phyloP scores from a whole-genome alignment of 2,888 invertebrate species.

The Dicycla oo region DNA sequence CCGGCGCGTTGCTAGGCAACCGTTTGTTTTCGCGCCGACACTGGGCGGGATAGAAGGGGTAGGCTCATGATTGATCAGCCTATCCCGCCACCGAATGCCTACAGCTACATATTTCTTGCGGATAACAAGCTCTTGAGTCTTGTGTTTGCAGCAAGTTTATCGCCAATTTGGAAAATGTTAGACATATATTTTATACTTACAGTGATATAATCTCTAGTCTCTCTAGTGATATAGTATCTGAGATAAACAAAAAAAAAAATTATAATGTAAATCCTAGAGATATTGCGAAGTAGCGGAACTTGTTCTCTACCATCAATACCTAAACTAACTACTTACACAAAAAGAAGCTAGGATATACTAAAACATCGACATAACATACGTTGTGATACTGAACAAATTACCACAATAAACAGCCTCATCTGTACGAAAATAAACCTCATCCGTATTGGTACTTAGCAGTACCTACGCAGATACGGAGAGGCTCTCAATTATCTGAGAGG shows the following conservation, averaged over 20 bases:
- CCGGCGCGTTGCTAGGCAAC: conserved; percentile 85
- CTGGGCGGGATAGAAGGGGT: conserved; percentile 90
- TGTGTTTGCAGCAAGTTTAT: conserved; percentile 65
- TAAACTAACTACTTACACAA: conserved; percentile 15
- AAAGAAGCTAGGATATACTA: conserved; percentile 13
- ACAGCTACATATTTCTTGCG: conserved; percentile 77
- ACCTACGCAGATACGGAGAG: conserved; percentile 40
- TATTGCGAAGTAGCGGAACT: not conserved
- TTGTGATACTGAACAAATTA: conserved; percentile 37
- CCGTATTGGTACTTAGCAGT: conserved; percentile 47
- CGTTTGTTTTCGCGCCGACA: conserved; percentile 88
- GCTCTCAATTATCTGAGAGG: conserved; percentile 60
- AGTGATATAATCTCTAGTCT: not conserved
- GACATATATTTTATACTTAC: conserved; percentile 24
- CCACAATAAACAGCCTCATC: conserved; percentile 46
- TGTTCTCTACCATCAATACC: not conserved
- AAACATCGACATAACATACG: conserved; percentile 21
- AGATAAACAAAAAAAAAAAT: not conserved
- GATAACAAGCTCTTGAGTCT: conserved; percentile 70
- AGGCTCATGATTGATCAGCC: conserved; percentile 90
- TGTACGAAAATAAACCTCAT: conserved; percentile 53
- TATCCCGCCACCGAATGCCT: conserved; percentile 87
- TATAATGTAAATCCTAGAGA: not conserved
- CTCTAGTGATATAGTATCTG: no score
- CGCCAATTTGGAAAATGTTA: conserved; percentile 40